Evolutionary conservation across 2,113 vertebrate species (phyloP).

Genomic region (Pelodiscus sinensis): DNA sequence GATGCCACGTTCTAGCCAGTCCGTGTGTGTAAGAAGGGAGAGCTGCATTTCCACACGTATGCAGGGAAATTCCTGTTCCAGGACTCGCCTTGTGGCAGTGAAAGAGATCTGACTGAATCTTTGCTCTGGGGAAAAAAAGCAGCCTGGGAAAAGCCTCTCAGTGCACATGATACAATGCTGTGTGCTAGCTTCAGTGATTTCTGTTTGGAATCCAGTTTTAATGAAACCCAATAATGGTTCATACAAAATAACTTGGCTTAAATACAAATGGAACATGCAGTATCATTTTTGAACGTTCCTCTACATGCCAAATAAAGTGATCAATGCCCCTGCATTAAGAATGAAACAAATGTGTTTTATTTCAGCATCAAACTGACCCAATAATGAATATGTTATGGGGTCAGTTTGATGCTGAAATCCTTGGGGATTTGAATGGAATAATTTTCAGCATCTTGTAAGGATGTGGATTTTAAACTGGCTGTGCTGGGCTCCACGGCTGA

Average conservation of each 20-base stretch:
- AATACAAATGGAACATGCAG: conserved; percentile 14
- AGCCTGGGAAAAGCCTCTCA: conserved; percentile 44
- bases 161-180: conserved; percentile 17
- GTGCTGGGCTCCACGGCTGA: neutral
- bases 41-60: neutral
- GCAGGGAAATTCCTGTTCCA: conserved; percentile 29
- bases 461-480: conserved; percentile 23
- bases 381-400: neutral
- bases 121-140: neutral
- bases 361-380: too few relatives aligned
- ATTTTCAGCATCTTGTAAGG: conserved; percentile 15
- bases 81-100: conserved; percentile 28
- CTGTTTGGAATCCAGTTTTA: conserved; percentile 32
- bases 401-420: conserved; percentile 18
- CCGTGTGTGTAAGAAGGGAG: neutral
- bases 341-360: neutral
- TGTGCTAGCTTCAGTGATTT: conserved; percentile 37
- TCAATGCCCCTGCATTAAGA: neutral
- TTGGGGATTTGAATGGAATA: conserved; percentile 32
- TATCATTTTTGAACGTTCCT: conserved; percentile 9
- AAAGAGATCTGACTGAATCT: conserved; percentile 35
- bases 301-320: conserved; percentile 18
- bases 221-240: conserved; percentile 43
- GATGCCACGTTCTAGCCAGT: neutral
- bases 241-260: conserved; percentile 27